Evolutionary conservation across 1,140 invertebrate species (phyloP).

Genomic region (Ceratina calcarata): DNA sequence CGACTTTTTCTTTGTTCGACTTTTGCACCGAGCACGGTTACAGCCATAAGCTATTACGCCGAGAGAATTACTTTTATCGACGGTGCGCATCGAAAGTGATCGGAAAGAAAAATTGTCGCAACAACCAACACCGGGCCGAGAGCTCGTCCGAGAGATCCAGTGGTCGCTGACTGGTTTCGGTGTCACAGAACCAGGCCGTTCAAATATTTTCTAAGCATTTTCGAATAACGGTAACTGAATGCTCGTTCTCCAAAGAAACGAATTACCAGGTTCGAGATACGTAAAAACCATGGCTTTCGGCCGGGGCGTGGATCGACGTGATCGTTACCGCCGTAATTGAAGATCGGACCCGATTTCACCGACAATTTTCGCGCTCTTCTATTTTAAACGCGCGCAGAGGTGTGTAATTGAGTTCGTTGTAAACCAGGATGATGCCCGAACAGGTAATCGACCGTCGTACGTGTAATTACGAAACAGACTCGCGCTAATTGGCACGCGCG

Average conservation of each 20-base stretch:
- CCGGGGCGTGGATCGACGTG: neutral
- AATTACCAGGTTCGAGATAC: slow-evolving; percentile 3
- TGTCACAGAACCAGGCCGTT: slow-evolving; percentile 40
- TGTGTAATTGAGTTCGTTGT: neutral
- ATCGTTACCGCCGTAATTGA: neutral
- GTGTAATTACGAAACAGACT: slow-evolving; percentile 35
- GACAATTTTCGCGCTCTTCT: neutral
- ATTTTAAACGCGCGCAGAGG: neutral
- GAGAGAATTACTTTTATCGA: neutral
- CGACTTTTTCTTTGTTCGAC: no score
- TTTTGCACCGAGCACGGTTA: slow-evolving; percentile 13
- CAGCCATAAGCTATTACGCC: slow-evolving; percentile 32
- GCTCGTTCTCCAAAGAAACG: slow-evolving; percentile 17
- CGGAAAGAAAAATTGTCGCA: neutral
- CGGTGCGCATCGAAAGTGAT: neutral
- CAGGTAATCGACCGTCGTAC: slow-evolving; percentile 21
- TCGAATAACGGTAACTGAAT: slow-evolving; percentile 42
- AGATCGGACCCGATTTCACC: neutral
- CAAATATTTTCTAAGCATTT: slow-evolving; percentile 51
- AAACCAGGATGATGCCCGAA: slow-evolving; percentile 12
- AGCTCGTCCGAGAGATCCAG: neutral
- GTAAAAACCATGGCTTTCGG: neutral
- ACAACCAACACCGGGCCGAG: neutral
- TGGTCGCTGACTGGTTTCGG: slow-evolving; percentile 12
- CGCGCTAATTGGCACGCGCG: slow-evolving; percentile 53